Percentiles rank a stretch among this genome's conserved stretches.
Evolutionary conservation across 2,113 vertebrate genomes (phyloP).

Genomic region (Glaucidium brasilianum): DNA sequence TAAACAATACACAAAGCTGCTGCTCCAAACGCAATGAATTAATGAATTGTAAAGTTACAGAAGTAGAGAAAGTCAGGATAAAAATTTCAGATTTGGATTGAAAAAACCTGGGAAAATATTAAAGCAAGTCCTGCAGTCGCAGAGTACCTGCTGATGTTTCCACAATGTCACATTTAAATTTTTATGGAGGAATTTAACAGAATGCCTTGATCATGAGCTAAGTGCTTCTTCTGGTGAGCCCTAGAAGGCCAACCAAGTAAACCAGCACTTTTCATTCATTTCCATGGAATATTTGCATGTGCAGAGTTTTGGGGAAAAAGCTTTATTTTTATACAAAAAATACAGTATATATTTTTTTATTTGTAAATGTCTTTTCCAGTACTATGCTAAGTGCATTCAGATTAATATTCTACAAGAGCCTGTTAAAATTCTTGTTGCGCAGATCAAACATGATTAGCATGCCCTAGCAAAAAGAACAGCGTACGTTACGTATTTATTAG

Average conservation of each 20-base stretch:
- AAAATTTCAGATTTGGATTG: neutral
- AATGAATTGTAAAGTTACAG: neutral
- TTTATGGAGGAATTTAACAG: neutral
- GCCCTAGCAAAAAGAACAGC: neutral
- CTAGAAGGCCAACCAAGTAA: neutral
- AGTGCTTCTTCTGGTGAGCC: neutral
- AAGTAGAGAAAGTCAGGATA: neutral
- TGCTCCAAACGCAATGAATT: neutral
- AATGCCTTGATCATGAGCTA: neutral
- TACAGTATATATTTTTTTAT: neutral
- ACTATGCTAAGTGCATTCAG: neutral
- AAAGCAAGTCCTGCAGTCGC: neutral
- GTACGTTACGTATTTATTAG: neutral
- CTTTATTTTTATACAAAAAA: neutral
- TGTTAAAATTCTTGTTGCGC: neutral
- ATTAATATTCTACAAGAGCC: neutral
- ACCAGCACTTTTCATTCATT: neutral
- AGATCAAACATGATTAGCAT: neutral
- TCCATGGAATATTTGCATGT: neutral
- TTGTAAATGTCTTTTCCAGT: constrained; percentile 41
- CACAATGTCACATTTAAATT: neutral
- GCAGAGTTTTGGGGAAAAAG: neutral
- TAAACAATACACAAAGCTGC: neutral
- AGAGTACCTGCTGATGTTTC: neutral
- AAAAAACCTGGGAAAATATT: neutral